Conservation (phyloP, 2,888 invertebrate species). For the Peribatodes rhomboidaria region DNA sequence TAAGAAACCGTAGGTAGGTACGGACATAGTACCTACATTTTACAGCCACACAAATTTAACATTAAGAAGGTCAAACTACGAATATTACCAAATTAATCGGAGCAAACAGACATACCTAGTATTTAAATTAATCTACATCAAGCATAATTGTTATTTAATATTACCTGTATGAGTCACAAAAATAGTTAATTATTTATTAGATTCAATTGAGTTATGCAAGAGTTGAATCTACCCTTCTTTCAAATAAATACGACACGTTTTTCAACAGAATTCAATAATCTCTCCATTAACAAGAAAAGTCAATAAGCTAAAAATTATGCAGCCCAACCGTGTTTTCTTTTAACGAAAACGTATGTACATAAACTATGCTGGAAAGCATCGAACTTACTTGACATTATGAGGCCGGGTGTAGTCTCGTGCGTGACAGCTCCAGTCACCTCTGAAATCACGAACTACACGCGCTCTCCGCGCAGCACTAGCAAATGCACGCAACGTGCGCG, state of each 20-base stretch:
- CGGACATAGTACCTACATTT: too few relatives aligned
- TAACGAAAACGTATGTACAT: background rate
- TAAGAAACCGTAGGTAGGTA: too few relatives aligned
- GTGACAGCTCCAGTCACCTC: conserved; percentile 81
- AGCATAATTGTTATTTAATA: background rate
- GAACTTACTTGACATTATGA: conserved; percentile 83
- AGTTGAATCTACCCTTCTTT: conserved; percentile 33
- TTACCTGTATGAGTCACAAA: background rate
- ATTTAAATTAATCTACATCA: too few relatives aligned
- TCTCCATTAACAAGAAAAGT: background rate
- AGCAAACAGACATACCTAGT: too few relatives aligned
- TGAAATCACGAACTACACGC: conserved; percentile 77
- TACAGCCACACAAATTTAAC: too few relatives aligned
- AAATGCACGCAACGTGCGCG: conserved; percentile 75
- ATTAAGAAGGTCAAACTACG: too few relatives aligned
- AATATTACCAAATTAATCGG: too few relatives aligned
- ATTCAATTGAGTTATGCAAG: conserved; percentile 29
- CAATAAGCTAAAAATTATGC: background rate
- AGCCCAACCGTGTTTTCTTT: background rate
- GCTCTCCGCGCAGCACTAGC: conserved; percentile 78
- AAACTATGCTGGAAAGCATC: conserved; percentile 28
- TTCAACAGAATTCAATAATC: conserved; percentile 17
- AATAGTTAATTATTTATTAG: background rate
- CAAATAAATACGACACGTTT: conserved; percentile 13
- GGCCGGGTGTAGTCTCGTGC: conserved; percentile 78